Base-by-base conservation (phyloP, 2,113 vertebrate genomes). In the Panurus biarmicus region DNA sequence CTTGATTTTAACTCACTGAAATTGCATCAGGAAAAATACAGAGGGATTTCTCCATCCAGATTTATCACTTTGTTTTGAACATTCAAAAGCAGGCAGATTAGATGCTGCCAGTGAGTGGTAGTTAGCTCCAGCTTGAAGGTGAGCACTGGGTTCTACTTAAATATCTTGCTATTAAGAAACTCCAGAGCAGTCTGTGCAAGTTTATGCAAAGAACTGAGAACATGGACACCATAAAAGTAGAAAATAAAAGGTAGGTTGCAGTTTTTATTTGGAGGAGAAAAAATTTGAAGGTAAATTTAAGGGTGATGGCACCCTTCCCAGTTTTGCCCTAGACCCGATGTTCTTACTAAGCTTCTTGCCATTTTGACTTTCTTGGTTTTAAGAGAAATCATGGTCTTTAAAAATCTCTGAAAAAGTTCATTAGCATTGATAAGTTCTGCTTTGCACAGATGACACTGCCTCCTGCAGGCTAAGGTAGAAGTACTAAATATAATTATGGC, bases 401-500 rank as follows among this genome's bases (percentile, higher is more conserved):
- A 72, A 72, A 87, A 89, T 10, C 13, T 6, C 38, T 73, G 53
- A 23, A 69, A 94, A 91, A 54, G 12, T 89, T 95, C 42, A 73
- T 85, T 91, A 87, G 26, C 50, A 76, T 50, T 87, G 74, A 7
- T 57, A 67, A 79, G 23, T 75, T 94, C 58, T 93, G 62, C 50
- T 70, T 91, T 87, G 62, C 26, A 66, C 42, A 38, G 38, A 25
- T 91, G 87, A 82, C 94, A 94, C 80, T 94, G 93, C 81, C 89
- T 95, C 93, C 87, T 96, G 81, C 77, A 95, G 94, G 85, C 78
- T 95, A 67, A 76, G 42, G 9, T 93, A 15, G 65, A 87, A 92
- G 54, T 78, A 76, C 38, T 64, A 47, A 54, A 31, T 48, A 73
- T 89, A 92, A 94, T 93, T 91, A 83, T 82, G 66, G 50, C 70